These are phyloP conservation scores for Nasonia longicornis DNA, from an alignment of 1,140 invertebrate genomes.

Conservation along the genomic window DNA sequence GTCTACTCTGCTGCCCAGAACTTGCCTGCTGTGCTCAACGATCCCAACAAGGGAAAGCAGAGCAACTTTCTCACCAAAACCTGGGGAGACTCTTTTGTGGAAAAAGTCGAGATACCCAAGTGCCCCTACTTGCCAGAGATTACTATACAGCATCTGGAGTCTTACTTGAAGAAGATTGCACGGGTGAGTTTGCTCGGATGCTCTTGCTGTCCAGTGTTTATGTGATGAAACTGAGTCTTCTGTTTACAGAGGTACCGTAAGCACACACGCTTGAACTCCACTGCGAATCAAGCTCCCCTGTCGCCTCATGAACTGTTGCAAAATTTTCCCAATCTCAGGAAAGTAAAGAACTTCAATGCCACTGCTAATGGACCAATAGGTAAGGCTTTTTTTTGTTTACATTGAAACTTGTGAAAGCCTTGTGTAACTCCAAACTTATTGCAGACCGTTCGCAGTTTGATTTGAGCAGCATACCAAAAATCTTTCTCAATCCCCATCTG, in stretches of 20 bases:
- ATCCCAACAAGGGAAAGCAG: constrained; percentile 91
- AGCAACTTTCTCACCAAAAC: constrained; percentile 96
- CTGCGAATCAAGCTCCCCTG: constrained; percentile 58
- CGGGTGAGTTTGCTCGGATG: constrained; percentile 51
- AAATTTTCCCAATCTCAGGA: constrained; percentile 68
- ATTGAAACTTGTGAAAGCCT: not conserved
- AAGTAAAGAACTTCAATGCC: constrained; percentile 60
- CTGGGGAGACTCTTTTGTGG: constrained; percentile 96
- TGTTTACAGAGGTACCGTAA: constrained; percentile 68
- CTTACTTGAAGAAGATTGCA: constrained; percentile 84
- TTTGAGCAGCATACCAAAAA: constrained; percentile 81
- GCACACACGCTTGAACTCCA: constrained; percentile 65
- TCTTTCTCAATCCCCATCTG: constrained; percentile 88
- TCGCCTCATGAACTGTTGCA: constrained; percentile 67
- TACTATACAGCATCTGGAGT: constrained; percentile 85
- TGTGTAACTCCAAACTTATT: constrained; percentile 38
- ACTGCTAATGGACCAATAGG: constrained; percentile 52
- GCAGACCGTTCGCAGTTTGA: constrained; percentile 70
- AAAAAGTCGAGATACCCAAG: constrained; percentile 80
- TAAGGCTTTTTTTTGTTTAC: constrained; percentile 46
- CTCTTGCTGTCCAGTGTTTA: not conserved
- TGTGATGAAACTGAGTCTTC: constrained; percentile 17
- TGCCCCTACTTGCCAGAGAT: constrained; percentile 88
- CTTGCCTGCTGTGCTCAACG: constrained; percentile 95
- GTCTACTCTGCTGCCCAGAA: constrained; percentile 91